phyloP scores from a whole-genome alignment of 2,113 vertebrate genomes.

The Sterrhoptilus dennistouni region DNA sequence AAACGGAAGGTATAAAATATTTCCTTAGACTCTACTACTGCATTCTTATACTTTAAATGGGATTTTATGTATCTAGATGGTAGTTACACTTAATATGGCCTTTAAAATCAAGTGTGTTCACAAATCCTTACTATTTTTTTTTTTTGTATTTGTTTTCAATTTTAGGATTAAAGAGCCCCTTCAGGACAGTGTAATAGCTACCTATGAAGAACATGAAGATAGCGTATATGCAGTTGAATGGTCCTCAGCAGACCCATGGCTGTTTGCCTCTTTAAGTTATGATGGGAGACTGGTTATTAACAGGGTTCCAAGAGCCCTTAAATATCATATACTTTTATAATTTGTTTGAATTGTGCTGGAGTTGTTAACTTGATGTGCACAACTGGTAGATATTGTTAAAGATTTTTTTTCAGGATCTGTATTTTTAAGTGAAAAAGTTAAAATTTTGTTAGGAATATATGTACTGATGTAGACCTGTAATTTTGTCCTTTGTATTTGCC shows the following conservation, averaged over 20 bases:
- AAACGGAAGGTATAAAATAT: background rate
- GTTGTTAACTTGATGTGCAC: slow-evolving; percentile 44
- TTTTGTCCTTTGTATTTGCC: background rate
- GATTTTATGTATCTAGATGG: background rate
- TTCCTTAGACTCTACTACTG: background rate
- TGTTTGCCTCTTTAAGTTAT: slow-evolving; percentile 96
- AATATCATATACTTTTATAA: slow-evolving; percentile 91
- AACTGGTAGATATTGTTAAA: slow-evolving; percentile 59
- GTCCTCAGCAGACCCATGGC: slow-evolving; percentile 97
- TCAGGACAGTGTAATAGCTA: slow-evolving; percentile 94
- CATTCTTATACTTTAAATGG: background rate
- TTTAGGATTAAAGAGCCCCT: slow-evolving; percentile 89
- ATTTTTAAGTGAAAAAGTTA: slow-evolving; percentile 52
- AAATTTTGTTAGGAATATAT: background rate
- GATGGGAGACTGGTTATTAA: slow-evolving; percentile 97
- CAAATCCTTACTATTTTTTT: slow-evolving; percentile 21
- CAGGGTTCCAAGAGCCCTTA: slow-evolving; percentile 92
- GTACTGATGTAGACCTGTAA: background rate
- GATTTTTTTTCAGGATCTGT: background rate
- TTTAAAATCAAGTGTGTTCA: slow-evolving; percentile 18
- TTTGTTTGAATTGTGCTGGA: slow-evolving; percentile 40
- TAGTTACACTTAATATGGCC: background rate
- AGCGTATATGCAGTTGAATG: slow-evolving; percentile 97
- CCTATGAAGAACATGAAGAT: slow-evolving; percentile 98
- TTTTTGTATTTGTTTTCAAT: background rate